These are phyloP conservation scores for Busseola fusca DNA, from an alignment of 2,888 invertebrate species.

Conservation along the genomic window DNA sequence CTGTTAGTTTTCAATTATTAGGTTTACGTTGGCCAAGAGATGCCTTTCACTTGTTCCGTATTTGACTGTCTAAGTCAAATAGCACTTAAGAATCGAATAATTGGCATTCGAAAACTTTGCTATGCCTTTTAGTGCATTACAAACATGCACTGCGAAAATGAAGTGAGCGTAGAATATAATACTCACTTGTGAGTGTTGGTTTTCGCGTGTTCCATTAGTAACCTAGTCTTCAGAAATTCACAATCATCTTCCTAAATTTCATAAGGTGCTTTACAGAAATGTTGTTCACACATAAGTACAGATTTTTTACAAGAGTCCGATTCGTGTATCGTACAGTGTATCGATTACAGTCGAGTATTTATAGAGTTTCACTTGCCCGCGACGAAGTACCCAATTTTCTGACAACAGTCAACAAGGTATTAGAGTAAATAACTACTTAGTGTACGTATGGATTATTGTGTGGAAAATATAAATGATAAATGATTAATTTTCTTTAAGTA, in stretches of 20 bases:
- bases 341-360: constrained; percentile 13
- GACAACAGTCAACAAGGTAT: constrained; percentile 1
- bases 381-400: constrained; percentile 3
- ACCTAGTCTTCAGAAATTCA: neutral
- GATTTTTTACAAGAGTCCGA: neutral
- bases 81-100: constrained; percentile 57
- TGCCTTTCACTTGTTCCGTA: constrained; percentile 68
- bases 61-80: constrained; percentile 73
- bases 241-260: neutral
- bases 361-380: constrained; percentile 1
- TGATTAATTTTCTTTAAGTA: too few species aligned
- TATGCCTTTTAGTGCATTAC: constrained; percentile 31
- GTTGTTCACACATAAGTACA: neutral
- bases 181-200: neutral
- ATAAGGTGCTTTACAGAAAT: neutral
- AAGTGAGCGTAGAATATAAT: neutral
- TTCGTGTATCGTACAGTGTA: constrained; percentile 2
- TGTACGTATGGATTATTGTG: neutral
- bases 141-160: neutral
- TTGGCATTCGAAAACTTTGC: constrained; percentile 55
- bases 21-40: constrained; percentile 75
- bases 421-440: neutral
- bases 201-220: constrained; percentile 14
- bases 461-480: neutral
- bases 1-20: constrained; percentile 81